phyloP scores from a whole-genome alignment of 1,140 invertebrate species.

The Pseudomyrmex concolor region DNA sequence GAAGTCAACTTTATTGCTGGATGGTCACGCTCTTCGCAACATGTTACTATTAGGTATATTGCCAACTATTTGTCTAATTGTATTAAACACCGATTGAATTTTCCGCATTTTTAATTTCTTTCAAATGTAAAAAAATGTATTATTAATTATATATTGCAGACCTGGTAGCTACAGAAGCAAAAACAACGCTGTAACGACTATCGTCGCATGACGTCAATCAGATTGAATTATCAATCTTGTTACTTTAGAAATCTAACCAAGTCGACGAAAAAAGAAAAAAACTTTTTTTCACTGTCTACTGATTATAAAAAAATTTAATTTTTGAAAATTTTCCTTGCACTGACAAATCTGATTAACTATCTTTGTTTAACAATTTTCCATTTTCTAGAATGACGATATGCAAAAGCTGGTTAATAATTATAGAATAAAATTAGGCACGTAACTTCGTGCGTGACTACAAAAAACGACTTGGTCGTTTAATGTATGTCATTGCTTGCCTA shows the following conservation, averaged over 20 bases:
- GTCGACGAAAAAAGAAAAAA: background rate
- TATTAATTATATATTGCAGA: slow-evolving; percentile 69
- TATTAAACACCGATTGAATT: background rate
- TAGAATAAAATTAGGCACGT: no score
- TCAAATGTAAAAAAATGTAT: background rate
- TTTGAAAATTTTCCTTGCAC: background rate
- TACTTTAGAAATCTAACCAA: background rate
- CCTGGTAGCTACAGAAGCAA: slow-evolving; percentile 75
- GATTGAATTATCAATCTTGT: slow-evolving; percentile 34
- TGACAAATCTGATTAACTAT: slow-evolving; percentile 38
- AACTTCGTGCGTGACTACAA: slow-evolving; percentile 12
- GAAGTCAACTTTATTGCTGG: slow-evolving; percentile 80
- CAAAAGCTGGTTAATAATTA: no score
- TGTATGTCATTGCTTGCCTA: background rate
- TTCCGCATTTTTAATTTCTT: background rate
- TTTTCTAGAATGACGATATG: background rate
- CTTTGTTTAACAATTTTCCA: slow-evolving; percentile 4
- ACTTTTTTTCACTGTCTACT: background rate
- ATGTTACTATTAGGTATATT: slow-evolving; percentile 81
- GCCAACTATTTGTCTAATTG: slow-evolving; percentile 17
- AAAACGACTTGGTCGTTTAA: background rate
- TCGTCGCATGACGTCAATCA: slow-evolving; percentile 75
- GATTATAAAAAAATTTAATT: background rate
- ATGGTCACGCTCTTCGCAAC: slow-evolving; percentile 82
- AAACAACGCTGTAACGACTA: slow-evolving; percentile 79